Percentiles rank a stretch among this genome's conserved stretches.
Conservation (phyloP, 2,888 invertebrate genomes). For the Xestia rhomboidea region DNA sequence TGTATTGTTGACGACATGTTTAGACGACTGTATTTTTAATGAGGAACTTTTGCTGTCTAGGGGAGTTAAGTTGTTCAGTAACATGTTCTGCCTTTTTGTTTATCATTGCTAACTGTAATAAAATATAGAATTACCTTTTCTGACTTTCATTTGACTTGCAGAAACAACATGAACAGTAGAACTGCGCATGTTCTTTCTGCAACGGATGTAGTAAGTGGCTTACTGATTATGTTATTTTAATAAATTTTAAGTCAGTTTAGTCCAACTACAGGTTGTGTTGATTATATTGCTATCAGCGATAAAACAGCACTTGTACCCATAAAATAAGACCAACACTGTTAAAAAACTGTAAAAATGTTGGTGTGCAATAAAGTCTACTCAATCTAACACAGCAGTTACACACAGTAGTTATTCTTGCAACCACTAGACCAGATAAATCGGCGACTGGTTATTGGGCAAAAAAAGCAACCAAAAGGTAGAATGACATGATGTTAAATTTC, state of each 20-base stretch:
- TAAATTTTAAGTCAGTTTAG: not conserved
- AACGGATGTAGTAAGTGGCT: not conserved
- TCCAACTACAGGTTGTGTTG: not conserved
- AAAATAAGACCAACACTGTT: not conserved
- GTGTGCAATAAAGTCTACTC: not conserved
- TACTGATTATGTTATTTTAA: no score
- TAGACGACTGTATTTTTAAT: slow-evolving; percentile 30
- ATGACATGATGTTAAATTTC: no score
- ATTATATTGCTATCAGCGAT: not conserved
- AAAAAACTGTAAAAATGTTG: not conserved
- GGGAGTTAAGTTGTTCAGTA: not conserved
- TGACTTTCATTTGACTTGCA: not conserved
- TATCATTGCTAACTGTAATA: not conserved
- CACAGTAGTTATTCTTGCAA: not conserved
- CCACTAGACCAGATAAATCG: not conserved
- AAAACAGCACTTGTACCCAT: not conserved
- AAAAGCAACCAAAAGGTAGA: not conserved
- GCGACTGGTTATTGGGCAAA: not conserved
- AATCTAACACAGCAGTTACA: not conserved
- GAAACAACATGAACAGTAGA: not conserved
- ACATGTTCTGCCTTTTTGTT: not conserved
- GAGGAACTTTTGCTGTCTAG: not conserved
- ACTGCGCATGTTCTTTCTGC: no score
- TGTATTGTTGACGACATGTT: slow-evolving; percentile 49
- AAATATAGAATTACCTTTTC: not conserved